Percentiles rank a stretch among this genome's conserved stretches.
These are phyloP conservation scores for Phallusia fumigata DNA, from an alignment of 23 tunicate genomes.

Conservation along the genomic window DNA sequence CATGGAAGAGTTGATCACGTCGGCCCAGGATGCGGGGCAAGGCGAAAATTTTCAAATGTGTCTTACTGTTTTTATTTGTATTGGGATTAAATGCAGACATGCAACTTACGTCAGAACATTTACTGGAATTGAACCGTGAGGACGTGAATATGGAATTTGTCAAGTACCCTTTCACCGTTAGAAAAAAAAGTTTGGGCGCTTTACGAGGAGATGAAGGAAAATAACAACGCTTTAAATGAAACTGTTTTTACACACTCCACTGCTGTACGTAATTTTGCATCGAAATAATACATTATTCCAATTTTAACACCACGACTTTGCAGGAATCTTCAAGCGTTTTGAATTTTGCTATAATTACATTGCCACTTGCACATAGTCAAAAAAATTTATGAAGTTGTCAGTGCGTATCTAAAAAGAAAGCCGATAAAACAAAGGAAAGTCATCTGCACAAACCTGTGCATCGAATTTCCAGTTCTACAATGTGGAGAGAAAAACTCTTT, in stretches of 20 bases:
- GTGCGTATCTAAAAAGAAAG: neutral
- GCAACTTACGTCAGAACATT: neutral
- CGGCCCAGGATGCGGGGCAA: neutral
- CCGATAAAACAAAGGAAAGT: constrained; percentile 11
- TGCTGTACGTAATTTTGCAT: too few species aligned
- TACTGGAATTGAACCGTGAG: neutral
- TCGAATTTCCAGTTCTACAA: neutral
- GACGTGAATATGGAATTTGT: constrained; percentile 4
- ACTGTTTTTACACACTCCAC: too few species aligned
- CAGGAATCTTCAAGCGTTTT: too few species aligned
- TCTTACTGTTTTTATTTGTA: neutral
- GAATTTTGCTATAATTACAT: neutral
- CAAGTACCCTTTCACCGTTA: neutral
- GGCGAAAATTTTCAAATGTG: neutral
- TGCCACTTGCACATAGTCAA: neutral
- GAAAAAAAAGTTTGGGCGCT: neutral
- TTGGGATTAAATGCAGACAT: neutral
- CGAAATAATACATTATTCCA: too few species aligned
- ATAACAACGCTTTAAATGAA: too few species aligned
- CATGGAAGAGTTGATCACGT: neutral
- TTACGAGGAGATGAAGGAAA: neutral
- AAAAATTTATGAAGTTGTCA: constrained; percentile 13
- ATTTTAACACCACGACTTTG: too few species aligned
- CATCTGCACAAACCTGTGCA: neutral
- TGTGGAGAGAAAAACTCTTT: neutral